These are phyloP conservation scores for Spodoptera litura DNA, from an alignment of 1,140 invertebrate genomes.

Conservation along the genomic window DNA sequence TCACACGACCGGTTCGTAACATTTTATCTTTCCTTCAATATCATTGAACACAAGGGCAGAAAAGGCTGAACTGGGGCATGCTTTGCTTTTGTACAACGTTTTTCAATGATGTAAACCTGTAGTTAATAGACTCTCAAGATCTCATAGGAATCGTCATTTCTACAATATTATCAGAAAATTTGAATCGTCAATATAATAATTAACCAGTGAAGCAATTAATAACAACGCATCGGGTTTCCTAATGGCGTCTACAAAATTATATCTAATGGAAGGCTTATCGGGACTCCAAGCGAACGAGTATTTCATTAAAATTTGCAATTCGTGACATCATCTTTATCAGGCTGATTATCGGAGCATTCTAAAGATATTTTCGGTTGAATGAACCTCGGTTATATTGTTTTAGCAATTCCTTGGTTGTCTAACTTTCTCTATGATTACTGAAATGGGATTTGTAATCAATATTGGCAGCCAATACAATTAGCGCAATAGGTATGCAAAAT, in stretches of 20 bases:
- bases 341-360: not conserved
- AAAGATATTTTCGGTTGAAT: conserved; percentile 20
- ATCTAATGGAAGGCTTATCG: not conserved
- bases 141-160: no score
- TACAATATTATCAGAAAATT: no score
- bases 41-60: not conserved
- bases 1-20: not conserved
- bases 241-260: not conserved
- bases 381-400: not conserved
- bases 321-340: conserved; percentile 16
- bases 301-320: not conserved
- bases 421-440: not conserved
- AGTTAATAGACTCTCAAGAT: no score
- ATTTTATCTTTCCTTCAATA: not conserved
- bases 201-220: not conserved
- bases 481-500: no score
- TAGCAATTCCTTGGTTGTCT: not conserved
- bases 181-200: no score
- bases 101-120: no score
- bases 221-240: not conserved
- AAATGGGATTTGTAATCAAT: no score
- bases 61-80: not conserved
- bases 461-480: no score
- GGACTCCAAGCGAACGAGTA: no score
- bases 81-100: no score